Evolutionary conservation across 1,140 invertebrate genomes (phyloP).

Genomic region (Carposina sasakii): DNA sequence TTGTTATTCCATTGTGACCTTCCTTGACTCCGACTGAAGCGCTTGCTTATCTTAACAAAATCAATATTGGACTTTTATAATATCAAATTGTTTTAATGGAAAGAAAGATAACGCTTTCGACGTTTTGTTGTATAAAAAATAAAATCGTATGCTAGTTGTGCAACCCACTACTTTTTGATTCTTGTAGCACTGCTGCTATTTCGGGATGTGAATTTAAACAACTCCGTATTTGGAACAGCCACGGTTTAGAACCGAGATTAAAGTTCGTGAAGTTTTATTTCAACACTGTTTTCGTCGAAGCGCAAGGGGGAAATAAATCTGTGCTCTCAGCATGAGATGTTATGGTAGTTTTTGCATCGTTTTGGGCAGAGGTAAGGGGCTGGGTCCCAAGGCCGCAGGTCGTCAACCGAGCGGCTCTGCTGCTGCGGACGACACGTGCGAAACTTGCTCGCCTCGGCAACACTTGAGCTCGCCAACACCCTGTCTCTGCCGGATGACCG

Average conservation of each 20-base stretch:
- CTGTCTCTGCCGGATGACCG: neutral
- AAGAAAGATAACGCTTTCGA: too few relatives aligned
- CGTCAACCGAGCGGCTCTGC: conserved; percentile 46
- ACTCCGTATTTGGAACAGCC: too few relatives aligned
- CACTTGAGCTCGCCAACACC: conserved; percentile 14
- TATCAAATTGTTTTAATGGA: too few relatives aligned
- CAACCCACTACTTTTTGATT: too few relatives aligned
- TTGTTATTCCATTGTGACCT: conserved; percentile 49
- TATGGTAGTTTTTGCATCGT: conserved; percentile 20
- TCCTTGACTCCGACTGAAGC: conserved; percentile 41
- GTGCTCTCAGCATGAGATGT: conserved; percentile 7
- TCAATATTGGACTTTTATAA: too few relatives aligned
- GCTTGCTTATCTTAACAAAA: conserved; percentile 16
- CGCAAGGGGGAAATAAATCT: neutral
- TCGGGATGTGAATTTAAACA: too few relatives aligned
- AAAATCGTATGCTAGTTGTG: too few relatives aligned
- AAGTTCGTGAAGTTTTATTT: conserved; percentile 3
- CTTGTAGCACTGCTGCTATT: too few relatives aligned
- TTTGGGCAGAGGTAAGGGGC: conserved; percentile 27
- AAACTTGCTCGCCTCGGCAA: conserved; percentile 50
- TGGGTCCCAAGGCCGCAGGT: conserved; percentile 53
- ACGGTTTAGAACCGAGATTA: too few relatives aligned
- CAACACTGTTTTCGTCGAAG: conserved; percentile 3
- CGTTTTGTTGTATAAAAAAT: too few relatives aligned
- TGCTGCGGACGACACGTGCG: conserved; percentile 43